These are phyloP conservation scores for Trididemnum miniatum DNA, from an alignment of 23 tunicate species.

Conservation along the genomic window DNA sequence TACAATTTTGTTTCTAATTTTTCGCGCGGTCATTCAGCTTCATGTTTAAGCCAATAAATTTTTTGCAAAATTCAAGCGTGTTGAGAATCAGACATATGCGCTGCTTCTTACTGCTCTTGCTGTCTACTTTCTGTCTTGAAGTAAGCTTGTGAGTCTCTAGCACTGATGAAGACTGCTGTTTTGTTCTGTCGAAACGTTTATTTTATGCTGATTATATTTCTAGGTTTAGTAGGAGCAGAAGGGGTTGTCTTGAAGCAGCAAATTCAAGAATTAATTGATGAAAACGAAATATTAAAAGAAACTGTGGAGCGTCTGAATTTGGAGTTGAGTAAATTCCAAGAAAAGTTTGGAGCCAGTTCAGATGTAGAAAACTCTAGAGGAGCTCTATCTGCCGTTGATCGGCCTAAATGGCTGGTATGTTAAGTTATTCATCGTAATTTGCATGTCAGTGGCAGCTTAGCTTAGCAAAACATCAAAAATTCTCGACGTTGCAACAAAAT, in stretches of 20 bases:
- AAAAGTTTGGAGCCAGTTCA: conserved; percentile 53
- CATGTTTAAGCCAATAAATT: too few relatives aligned
- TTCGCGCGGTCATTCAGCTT: not conserved
- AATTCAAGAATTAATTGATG: conserved; percentile 64
- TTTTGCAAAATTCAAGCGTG: too few relatives aligned
- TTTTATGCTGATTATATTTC: not conserved
- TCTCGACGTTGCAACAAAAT: too few relatives aligned
- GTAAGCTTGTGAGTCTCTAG: too few relatives aligned
- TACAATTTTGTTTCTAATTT: not conserved
- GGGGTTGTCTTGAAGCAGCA: conserved; percentile 48
- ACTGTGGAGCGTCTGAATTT: conserved; percentile 51
- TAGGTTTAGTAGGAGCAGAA: conserved; percentile 50
- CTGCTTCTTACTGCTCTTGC: too few relatives aligned
- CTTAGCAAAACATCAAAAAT: too few relatives aligned
- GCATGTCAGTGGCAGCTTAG: too few relatives aligned
- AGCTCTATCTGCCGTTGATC: not conserved
- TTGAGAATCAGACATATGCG: too few relatives aligned
- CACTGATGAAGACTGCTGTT: too few relatives aligned
- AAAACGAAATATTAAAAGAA: conserved; percentile 62
- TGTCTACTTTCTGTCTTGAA: too few relatives aligned
- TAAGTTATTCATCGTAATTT: not conserved
- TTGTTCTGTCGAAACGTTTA: too few relatives aligned
- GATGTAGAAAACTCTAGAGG: conserved; percentile 19
- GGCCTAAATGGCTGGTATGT: conserved; percentile 75
- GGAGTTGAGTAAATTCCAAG: conserved; percentile 64